These are phyloP conservation scores for Tigriopus japonicus DNA, from an alignment of 1,140 invertebrate genomes.

Conservation along the genomic window DNA sequence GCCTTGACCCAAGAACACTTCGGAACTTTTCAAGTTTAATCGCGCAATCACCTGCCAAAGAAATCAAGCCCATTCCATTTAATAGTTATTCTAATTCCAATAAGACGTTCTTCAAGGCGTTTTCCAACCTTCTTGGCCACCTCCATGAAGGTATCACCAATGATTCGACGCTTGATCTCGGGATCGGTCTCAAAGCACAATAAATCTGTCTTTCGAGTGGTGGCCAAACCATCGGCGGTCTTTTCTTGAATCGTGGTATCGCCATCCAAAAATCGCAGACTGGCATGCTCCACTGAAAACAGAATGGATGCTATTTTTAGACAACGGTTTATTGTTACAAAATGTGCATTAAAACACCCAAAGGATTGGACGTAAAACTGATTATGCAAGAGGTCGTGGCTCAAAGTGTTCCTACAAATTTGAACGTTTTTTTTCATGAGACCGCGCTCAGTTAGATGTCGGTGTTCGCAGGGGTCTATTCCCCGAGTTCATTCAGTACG, in stretches of 20 bases:
- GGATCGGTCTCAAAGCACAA: slow-evolving; percentile 69
- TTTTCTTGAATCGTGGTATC: neutral
- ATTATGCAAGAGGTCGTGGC: too few relatives aligned
- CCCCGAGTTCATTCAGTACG: neutral
- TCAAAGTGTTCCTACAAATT: too few relatives aligned
- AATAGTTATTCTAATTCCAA: too few relatives aligned
- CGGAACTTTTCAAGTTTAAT: slow-evolving; percentile 60
- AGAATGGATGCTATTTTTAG: neutral
- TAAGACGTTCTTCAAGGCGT: slow-evolving; percentile 26
- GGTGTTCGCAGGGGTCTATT: neutral
- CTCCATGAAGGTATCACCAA: slow-evolving; percentile 92
- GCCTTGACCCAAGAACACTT: slow-evolving; percentile 68
- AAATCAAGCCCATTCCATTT: too few relatives aligned
- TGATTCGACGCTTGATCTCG: slow-evolving; percentile 95
- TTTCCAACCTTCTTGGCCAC: slow-evolving; percentile 51
- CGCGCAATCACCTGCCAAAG: slow-evolving; percentile 28
- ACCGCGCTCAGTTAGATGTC: too few relatives aligned
- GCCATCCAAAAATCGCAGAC: neutral
- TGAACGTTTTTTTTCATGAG: too few relatives aligned
- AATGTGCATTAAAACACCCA: too few relatives aligned
- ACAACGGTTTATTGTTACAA: too few relatives aligned
- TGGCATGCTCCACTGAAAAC: too few relatives aligned
- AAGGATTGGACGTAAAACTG: too few relatives aligned
- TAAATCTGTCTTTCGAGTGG: slow-evolving; percentile 44
- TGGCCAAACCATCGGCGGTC: neutral